Percentiles rank a stretch among this genome's conserved stretches.
phyloP scores from a whole-genome alignment of 1,140 invertebrate species.

The Nebria ingens region DNA sequence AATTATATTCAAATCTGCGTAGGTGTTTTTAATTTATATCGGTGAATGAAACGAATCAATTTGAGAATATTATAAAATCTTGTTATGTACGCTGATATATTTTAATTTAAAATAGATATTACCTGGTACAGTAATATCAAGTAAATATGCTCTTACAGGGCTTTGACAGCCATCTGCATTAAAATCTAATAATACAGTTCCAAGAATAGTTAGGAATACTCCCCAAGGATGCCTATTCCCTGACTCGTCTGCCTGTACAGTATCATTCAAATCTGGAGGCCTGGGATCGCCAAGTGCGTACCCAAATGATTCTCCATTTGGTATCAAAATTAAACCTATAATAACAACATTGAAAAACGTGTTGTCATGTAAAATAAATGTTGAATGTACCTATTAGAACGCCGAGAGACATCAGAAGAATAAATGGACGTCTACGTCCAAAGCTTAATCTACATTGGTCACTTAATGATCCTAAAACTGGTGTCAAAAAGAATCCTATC shows the following conservation, averaged over 20 bases:
- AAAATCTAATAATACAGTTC: conserved; percentile 89
- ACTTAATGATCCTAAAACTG: conserved; percentile 82
- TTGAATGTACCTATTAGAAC: conserved; percentile 66
- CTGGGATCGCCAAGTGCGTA: conserved; percentile 63
- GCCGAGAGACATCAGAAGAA: conserved; percentile 77
- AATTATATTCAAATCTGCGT: no score
- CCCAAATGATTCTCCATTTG: conserved; percentile 80
- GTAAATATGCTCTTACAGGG: conserved; percentile 81
- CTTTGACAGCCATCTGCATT: conserved; percentile 94
- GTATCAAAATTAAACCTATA: conserved; percentile 73
- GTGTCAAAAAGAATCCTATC: conserved; percentile 88
- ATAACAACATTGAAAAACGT: conserved; percentile 16
- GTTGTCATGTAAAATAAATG: neutral
- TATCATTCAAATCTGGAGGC: conserved; percentile 27
- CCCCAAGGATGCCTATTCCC: conserved; percentile 65
- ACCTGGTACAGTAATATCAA: conserved; percentile 86
- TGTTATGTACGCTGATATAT: neutral
- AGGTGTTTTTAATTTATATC: no score
- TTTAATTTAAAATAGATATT: conserved; percentile 3
- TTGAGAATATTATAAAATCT: neutral
- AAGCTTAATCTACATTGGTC: conserved; percentile 72
- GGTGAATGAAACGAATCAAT: no score
- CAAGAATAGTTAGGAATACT: conserved; percentile 84
- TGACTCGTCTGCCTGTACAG: no score
- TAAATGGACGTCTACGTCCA: conserved; percentile 84